These are phyloP conservation scores for Fopius arisanus DNA, from an alignment of 1,140 invertebrate species.

Conservation along the genomic window DNA sequence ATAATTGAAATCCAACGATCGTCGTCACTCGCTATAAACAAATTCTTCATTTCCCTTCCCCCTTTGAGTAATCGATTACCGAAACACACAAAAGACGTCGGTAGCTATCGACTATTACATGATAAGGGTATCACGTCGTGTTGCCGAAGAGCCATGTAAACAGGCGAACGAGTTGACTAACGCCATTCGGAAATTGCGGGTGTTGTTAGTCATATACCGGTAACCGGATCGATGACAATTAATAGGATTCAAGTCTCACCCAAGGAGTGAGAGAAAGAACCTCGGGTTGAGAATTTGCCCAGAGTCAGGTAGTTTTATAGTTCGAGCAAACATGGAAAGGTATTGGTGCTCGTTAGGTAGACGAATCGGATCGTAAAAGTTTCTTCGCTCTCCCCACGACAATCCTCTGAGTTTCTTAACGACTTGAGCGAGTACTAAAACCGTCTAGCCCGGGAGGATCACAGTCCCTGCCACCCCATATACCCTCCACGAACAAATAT, in stretches of 20 bases:
- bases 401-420: conserved; percentile 3
- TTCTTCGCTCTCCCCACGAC: background rate
- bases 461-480: background rate
- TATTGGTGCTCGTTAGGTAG: conserved; percentile 11
- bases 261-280: background rate
- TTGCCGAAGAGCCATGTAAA: conserved; percentile 22
- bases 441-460: background rate
- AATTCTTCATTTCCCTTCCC: background rate
- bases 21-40: background rate
- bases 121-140: conserved; percentile 29
- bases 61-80: background rate
- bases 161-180: conserved; percentile 17
- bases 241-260: conserved; percentile 13
- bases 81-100: background rate
- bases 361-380: conserved; percentile 13
- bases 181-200: conserved; percentile 23
- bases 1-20: background rate
- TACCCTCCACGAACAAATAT: background rate
- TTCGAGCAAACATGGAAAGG: background rate
- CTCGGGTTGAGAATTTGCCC: background rate
- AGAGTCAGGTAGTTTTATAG: background rate
- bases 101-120: conserved; percentile 11
- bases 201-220: background rate
- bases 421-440: conserved; percentile 6
- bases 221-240: conserved; percentile 26